These are phyloP conservation scores for Diglossa cyanea DNA, from an alignment of 2,797 vertebrate species.

Conservation along the genomic window DNA sequence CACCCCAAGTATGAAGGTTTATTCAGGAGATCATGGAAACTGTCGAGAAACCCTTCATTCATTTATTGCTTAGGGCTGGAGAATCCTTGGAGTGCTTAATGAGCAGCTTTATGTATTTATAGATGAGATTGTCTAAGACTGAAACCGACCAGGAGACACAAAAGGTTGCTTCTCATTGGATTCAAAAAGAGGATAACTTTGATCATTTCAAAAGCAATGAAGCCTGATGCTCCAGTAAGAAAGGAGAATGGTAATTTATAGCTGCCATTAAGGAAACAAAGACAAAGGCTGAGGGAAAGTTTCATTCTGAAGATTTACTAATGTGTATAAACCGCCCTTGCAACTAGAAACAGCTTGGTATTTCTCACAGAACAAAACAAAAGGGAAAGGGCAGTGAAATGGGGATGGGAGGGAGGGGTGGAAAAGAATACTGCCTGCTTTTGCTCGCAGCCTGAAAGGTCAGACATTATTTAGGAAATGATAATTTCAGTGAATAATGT, in stretches of 20 bases:
- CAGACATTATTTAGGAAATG: background rate
- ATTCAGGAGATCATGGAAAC: background rate
- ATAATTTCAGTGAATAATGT: background rate
- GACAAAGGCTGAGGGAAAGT: constrained; percentile 62
- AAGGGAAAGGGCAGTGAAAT: constrained; percentile 23
- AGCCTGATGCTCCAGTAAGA: constrained; percentile 72
- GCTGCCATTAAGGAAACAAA: constrained; percentile 73
- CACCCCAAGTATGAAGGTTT: background rate
- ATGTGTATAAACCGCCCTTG: constrained; percentile 68
- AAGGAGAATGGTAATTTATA: constrained; percentile 77
- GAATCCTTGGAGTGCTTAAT: constrained; percentile 35
- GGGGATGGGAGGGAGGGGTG: background rate
- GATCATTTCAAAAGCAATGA: constrained; percentile 79
- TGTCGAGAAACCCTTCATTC: background rate
- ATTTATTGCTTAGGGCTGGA: background rate
- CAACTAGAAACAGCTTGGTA: constrained; percentile 47
- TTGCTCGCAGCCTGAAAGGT: constrained; percentile 29
- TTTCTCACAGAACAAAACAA: constrained; percentile 66
- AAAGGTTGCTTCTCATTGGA: constrained; percentile 67
- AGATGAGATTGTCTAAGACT: constrained; percentile 47
- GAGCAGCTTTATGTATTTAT: constrained; percentile 64
- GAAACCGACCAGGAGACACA: constrained; percentile 51
- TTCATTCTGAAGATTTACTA: constrained; percentile 75
- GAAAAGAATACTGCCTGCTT: constrained; percentile 2
- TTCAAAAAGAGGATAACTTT: constrained; percentile 77